phyloP scores from a whole-genome alignment of 2,888 invertebrate genomes.

The Ellobium chinense region DNA sequence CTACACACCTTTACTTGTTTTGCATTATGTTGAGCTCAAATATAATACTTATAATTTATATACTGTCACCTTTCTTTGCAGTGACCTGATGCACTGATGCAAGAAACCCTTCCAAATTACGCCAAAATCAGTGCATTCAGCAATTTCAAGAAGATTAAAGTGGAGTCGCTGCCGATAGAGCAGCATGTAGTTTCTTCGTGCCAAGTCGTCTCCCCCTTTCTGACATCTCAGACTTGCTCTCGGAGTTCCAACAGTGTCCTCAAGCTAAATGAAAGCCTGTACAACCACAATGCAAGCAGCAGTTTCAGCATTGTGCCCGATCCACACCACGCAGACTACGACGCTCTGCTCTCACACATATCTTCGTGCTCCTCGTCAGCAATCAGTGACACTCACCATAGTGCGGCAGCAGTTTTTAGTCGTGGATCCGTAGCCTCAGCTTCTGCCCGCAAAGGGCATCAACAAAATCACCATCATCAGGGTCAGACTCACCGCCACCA shows the following conservation, averaged over 20 bases:
- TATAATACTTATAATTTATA: too few relatives aligned
- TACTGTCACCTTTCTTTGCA: background rate
- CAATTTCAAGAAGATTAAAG: conserved; percentile 73
- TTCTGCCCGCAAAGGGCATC: conserved; percentile 39
- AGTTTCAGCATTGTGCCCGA: conserved; percentile 39
- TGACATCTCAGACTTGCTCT: conserved; percentile 56
- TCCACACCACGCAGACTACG: conserved; percentile 31
- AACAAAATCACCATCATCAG: conserved; percentile 11
- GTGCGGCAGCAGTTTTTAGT: conserved; percentile 12
- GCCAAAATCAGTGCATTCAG: conserved; percentile 69
- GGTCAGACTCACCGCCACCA: background rate
- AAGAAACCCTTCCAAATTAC: conserved; percentile 69
- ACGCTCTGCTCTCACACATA: conserved; percentile 37
- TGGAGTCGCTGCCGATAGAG: conserved; percentile 62
- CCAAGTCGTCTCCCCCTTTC: conserved; percentile 50
- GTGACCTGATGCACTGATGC: conserved; percentile 65
- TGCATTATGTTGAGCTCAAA: too few relatives aligned
- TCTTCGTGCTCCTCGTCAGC: conserved; percentile 17
- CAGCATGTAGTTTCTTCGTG: conserved; percentile 67
- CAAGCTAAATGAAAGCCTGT: conserved; percentile 35
- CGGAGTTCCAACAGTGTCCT: background rate
- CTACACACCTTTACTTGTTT: too few relatives aligned
- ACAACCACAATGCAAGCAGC: conserved; percentile 45
- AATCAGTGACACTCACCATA: conserved; percentile 24
- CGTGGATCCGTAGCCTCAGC: conserved; percentile 38